Base-by-base conservation (phyloP, 2,113 vertebrate genomes). In the Colaptes auratus region DNA sequence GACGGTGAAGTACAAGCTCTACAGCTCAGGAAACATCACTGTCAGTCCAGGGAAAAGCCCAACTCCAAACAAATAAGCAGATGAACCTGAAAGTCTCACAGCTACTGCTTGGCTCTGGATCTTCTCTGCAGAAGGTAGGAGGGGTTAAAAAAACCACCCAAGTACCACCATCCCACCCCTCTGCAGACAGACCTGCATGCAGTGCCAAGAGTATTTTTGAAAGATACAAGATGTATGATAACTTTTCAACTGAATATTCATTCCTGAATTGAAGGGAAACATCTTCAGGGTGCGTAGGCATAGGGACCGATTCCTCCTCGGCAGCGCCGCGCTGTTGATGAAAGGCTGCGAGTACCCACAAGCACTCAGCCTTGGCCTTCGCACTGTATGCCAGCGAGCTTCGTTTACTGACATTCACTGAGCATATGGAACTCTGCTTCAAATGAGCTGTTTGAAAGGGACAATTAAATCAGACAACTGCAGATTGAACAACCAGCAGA, bases 231-330 rank as follows among this genome's bases (percentile, higher is more conserved):
- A 96, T 86, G 72, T 35, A 82, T 35, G 80, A 90, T 78, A 96
- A 93, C 69, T 94, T 88, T 72, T 83, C 61, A 39, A 93, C 79
- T 78, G 96, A 94, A 96, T 87, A 94, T 90, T 93, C 95, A 93
- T 88, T 91, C 86, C 90, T 94, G 88, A 93, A 96, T 64, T 71
- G 53, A 94, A 94, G 76, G 92, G 80, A 96, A 96, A 90, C 88
- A 92, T 96, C 92, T 95, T 80, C 86, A 88, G 76, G 86, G 92
- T 0, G 80, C 92, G 93, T 92, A 82, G 93, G 95, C 12, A 93
- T 92, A 81, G 90, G 65, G 65, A 96, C 92, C 5, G 80, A 77
- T 60, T 91, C 76, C 90, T 95, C 79, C 93, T 90, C 58, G 0
- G 92, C 88, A 66, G 64, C 5, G 10, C 81, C 0, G 1, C 0